Evolutionary conservation across 2,888 invertebrate genomes (phyloP), one percentile per base, ranked within the genome.

Genomic region (Drosophila robusta): DNA sequence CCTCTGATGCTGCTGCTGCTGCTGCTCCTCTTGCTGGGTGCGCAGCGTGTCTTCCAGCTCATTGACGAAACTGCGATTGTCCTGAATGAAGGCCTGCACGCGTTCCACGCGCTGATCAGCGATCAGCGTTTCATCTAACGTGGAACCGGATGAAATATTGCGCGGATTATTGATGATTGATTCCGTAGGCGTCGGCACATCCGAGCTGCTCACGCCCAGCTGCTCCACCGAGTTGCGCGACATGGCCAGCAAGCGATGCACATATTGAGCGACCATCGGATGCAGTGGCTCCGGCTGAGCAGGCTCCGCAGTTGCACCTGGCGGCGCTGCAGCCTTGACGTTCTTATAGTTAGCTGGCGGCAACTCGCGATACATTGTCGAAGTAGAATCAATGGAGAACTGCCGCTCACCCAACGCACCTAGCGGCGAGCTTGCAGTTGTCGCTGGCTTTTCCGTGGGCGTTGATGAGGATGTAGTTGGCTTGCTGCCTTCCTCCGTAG

Each of bases 161-260:
- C 75, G 78, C 3, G 91, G 89, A 5, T 90, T 90, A 52, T 93
- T 92, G 1, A 94, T 87, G 3, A 94, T 77, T 2, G 93, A 94
- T 2, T 91, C 91, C 9, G 90, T 80, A 0, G 94, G 94, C 0
- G 94, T 94, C 22, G 92, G 87, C 16, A 93, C 90, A 0, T 93
- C 93, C 26, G 93, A 93, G 1, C 92, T 92, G 73, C 92, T 92
- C 0, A 93, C 92, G 1, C 91, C 91, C 16, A 94, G 83, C 11
- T 93, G 91, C 12, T 93, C 93, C n/a, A 94, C 88, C 58, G 92
- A 92, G 9, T 80, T 87, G 32, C 92, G 92, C 0, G 93, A 93
- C 94, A 94, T 93, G n/a, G 90, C 90, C 18, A 94, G 80, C 39
- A 94, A 85, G 70, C 93, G 92, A 56, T 93, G 91, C 3, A 94